Percentiles rank a stretch among this genome's conserved stretches.
Evolutionary conservation across 2,797 vertebrate genomes (phyloP).

Genomic region (Taenioides sp.): DNA sequence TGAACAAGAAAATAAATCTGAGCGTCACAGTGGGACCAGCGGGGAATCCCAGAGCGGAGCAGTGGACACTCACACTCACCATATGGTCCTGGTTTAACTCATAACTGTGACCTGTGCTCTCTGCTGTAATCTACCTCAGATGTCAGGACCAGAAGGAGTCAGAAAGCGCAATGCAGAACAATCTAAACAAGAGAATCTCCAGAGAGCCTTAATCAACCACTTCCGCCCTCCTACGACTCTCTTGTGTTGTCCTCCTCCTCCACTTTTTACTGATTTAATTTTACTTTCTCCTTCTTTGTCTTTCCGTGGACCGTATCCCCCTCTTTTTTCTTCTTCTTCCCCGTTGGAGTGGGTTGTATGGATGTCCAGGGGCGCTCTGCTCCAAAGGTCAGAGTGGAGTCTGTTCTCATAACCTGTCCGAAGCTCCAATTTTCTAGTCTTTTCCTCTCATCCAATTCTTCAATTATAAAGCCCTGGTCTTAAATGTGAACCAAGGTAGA

Average conservation of each 20-base stretch:
- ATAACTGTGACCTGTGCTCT: constrained; percentile 75
- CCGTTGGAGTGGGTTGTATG: constrained; percentile 71
- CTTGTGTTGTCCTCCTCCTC: constrained; percentile 62
- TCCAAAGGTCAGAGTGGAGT: constrained; percentile 73
- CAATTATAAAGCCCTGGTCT: neutral
- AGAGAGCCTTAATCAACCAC: constrained; percentile 72
- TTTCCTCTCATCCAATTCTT: neutral
- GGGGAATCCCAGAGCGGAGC: constrained; percentile 75
- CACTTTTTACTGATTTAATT: constrained; percentile 66
- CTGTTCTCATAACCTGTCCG: constrained; percentile 76
- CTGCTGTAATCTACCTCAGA: constrained; percentile 78
- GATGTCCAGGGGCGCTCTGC: constrained; percentile 75
- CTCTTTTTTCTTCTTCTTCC: constrained; percentile 37
- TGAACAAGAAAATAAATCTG: constrained; percentile 82
- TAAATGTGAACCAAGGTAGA: neutral
- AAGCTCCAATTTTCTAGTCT: constrained; percentile 58
- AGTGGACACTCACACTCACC: constrained; percentile 47
- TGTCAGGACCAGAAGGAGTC: constrained; percentile 64
- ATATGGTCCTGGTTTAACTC: constrained; percentile 79
- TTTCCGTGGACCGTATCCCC: constrained; percentile 69
- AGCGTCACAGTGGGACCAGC: constrained; percentile 70
- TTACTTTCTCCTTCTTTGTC: constrained; percentile 70
- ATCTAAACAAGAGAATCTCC: constrained; percentile 77
- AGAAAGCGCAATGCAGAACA: constrained; percentile 65
- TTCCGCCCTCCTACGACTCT: constrained; percentile 77